A percentile compares a stretch with the other conserved stretches of the same genome.
phyloP scores from a whole-genome alignment of 2,113 vertebrate genomes.

The Spea multiplicata region DNA sequence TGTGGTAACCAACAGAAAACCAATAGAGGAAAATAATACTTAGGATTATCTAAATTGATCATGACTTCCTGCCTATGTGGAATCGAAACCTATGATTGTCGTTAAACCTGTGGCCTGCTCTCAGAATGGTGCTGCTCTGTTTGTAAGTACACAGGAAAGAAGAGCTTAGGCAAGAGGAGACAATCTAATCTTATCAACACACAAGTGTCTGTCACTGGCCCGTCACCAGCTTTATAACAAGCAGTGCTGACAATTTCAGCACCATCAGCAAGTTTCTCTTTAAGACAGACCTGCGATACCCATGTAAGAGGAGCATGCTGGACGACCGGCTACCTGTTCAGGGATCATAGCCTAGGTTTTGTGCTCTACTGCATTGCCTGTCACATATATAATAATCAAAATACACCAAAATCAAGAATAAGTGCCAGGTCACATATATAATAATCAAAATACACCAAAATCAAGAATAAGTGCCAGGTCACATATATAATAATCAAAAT shows the following conservation, averaged over 20 bases:
- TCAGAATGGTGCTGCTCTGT: not conserved
- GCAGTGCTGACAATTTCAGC: constrained; percentile 4
- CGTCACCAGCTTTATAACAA: constrained; percentile 34
- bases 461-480: too few relatives aligned
- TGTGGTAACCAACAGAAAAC: too few relatives aligned
- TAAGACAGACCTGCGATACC: not conserved
- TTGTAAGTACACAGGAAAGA: constrained; percentile 33
- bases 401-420: too few relatives aligned
- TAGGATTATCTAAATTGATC: too few relatives aligned
- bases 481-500: too few relatives aligned
- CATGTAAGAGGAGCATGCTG: not conserved
- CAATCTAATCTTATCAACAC: constrained; percentile 42
- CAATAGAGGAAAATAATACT: too few relatives aligned
- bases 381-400: too few relatives aligned
- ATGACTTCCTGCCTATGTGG: too few relatives aligned
- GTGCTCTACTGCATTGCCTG: not conserved
- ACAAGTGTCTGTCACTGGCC: constrained; percentile 39
- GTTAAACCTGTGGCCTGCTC: too few relatives aligned
- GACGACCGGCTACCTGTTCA: not conserved
- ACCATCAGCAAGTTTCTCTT: not conserved
- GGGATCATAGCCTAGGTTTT: not conserved
- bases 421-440: too few relatives aligned
- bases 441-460: too few relatives aligned
- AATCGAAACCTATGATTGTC: too few relatives aligned
- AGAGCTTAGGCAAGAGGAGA: constrained; percentile 20